Base-by-base conservation (phyloP, 2,888 invertebrate species). In the Aelia acuminata region DNA sequence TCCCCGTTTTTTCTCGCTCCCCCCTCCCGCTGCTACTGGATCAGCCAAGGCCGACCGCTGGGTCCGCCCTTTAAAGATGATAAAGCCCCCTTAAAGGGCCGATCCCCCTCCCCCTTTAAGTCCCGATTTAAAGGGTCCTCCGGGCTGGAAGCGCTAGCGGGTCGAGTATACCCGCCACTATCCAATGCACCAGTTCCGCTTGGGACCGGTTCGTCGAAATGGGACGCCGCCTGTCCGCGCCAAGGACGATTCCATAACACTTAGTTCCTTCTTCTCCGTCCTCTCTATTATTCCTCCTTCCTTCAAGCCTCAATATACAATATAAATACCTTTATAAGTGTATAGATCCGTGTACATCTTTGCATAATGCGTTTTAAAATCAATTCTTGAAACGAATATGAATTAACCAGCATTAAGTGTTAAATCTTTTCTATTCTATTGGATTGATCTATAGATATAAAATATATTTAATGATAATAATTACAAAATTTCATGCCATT, bases 161-260 rank as follows among this genome's bases (percentile, higher is more conserved):
- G n/a, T n/a, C 3, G 13, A 15, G 63, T 70, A 35, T 35, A 31
- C 31, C 31, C 35, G 7, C 63, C 35, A 31, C 63, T 18, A 35
- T 13, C 63, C 63, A 26, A 57, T 57, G 57, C 57, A 57, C 26
- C 57, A 80, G 80, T 80, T 80, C 80, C 80, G 80, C 11, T 43
- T 3, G 8, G 10, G 43, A 80, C 80, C 80, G 80, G 80, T 80
- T 80, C 43, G 80, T 80, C 80, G 10, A 80, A 80, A 80, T 80
- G 43, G 80, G 43, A 70, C 70, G 70, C 31, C 53, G 53, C 31
- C 20, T 15, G 1, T 35, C n/a, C n/a, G 63, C 39, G 43, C 43
- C 80, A 80, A 80, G 80, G 80, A 43, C 80, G 80, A 80, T 43
- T 80, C 80, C 80, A 43, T 43, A 47, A 80, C 80, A 80, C 80